These are phyloP conservation scores for Lasioglossum leucozonium DNA, from an alignment of 2,888 invertebrate genomes.

Conservation along the genomic window DNA sequence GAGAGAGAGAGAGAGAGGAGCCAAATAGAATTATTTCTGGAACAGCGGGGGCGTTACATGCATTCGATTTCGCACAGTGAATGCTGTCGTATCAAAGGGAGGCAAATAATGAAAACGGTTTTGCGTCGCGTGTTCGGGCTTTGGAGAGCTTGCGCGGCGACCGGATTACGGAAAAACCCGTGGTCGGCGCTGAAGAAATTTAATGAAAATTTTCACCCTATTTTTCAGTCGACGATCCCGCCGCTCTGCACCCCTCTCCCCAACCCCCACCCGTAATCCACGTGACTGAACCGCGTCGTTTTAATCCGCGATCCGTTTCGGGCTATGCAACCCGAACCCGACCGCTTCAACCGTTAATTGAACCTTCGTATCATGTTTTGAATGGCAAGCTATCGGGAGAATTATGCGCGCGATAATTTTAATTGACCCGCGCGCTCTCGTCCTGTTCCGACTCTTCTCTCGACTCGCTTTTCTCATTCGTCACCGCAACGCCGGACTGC, in stretches of 20 bases:
- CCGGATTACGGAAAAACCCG: slow-evolving; percentile 31
- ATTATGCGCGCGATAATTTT: not conserved
- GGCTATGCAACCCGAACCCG: not conserved
- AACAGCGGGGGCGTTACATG: slow-evolving; percentile 23
- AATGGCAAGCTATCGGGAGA: not conserved
- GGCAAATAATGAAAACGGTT: slow-evolving; percentile 50
- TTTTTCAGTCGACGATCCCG: not conserved
- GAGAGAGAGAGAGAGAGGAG: slow-evolving; percentile 8
- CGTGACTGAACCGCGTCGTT: not conserved
- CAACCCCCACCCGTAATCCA: not conserved
- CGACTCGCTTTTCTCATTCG: not conserved
- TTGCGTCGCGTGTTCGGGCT: slow-evolving; percentile 26
- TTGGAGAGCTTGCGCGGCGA: slow-evolving; percentile 18
- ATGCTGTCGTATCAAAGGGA: slow-evolving; percentile 37
- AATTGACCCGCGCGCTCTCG: not conserved
- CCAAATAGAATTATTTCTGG: slow-evolving; percentile 50
- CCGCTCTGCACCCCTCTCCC: not conserved
- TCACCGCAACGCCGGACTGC: not conserved
- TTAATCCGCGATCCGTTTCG: not conserved
- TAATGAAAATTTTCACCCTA: slow-evolving; percentile 37
- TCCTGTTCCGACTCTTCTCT: not conserved
- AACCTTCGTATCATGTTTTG: not conserved
- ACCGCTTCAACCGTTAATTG: not conserved
- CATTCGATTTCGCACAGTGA: slow-evolving; percentile 31
- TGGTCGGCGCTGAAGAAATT: slow-evolving; percentile 5